These are phyloP conservation scores for Gymnocypris eckloni DNA, from an alignment of 2,797 vertebrate genomes.

Conservation along the genomic window DNA sequence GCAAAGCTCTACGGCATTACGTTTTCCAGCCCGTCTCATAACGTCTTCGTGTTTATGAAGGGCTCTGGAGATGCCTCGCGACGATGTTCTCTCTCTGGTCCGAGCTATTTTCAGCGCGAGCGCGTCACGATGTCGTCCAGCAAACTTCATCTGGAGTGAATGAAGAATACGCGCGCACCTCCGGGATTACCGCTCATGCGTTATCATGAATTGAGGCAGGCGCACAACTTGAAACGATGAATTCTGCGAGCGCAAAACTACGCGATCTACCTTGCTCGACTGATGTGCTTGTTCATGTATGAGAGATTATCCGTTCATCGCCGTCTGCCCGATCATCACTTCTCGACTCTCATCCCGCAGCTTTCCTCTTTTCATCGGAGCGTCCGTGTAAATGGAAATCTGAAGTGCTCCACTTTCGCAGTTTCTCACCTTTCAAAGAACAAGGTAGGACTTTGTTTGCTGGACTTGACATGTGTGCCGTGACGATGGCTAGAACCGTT, in stretches of 20 bases:
- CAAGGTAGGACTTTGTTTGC: constrained; percentile 69
- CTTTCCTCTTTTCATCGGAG: constrained; percentile 48
- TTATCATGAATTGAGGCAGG: neutral
- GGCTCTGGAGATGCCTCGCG: constrained; percentile 29
- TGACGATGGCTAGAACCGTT: neutral
- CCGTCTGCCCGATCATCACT: constrained; percentile 61
- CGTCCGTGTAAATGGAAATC: constrained; percentile 50
- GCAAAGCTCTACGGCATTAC: constrained; percentile 14
- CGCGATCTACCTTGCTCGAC: constrained; percentile 62
- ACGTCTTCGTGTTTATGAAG: constrained; percentile 17
- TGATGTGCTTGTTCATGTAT: constrained; percentile 67
- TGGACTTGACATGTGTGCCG: neutral
- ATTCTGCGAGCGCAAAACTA: constrained; percentile 8
- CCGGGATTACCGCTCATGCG: constrained; percentile 36
- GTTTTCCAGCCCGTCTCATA: neutral
- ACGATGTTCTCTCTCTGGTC: neutral
- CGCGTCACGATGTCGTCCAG: constrained; percentile 39
- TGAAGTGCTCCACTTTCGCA: constrained; percentile 45
- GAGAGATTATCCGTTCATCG: constrained; percentile 57
- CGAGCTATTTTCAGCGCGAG: constrained; percentile 15
- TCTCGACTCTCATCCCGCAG: constrained; percentile 65
- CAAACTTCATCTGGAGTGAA: constrained; percentile 47
- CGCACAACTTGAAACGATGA: constrained; percentile 27
- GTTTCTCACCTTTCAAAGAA: constrained; percentile 42
- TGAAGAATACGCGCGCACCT: constrained; percentile 7